Evolutionary conservation across 2,888 invertebrate species (phyloP), one percentile per base, ranked within the genome.

Genomic region (Sesia bembeciformis): DNA sequence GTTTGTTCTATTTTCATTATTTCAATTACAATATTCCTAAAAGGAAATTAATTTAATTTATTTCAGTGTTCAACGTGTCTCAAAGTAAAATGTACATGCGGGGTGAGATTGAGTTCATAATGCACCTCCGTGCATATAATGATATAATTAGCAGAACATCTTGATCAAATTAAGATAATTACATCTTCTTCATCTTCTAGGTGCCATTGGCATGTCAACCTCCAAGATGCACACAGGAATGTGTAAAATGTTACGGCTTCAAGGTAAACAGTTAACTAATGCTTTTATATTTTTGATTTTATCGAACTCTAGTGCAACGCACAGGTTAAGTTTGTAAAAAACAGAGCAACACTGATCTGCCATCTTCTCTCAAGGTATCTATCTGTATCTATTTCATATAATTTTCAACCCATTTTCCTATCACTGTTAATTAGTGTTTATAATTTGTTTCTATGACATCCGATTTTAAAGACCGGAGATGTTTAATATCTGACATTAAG

Each of bases 331-430:
- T 49, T n/a, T n/a, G 3, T 49, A n/a, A 49, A 49, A n/a, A n/a
- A 57, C 77, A 87, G 86, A 84, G 84, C 60, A 78, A 78, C 56
- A 76, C 81, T 4, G 83, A 84, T 62, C 63, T 87, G 40, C 87
- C 87, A 39, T 2, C 69, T 6, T 81, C 81, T 7, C 62, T 87
- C 8, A 85, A 81, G 78, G 86, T 86, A 71, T n/a, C n/a, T n/a
- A n/a, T n/a, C n/a, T n/a, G n/a, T n/a, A n/a, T n/a, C n/a, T n/a
- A n/a, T n/a, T n/a, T n/a, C n/a, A n/a, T n/a, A n/a, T n/a, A n/a
- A n/a, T n/a, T n/a, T n/a, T n/a, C n/a, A n/a, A n/a, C n/a, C n/a
- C n/a, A n/a, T n/a, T n/a, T n/a, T n/a, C n/a, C n/a, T n/a, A n/a
- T n/a, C n/a, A n/a, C n/a, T n/a, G n/a, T n/a, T n/a, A n/a, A n/a